phyloP scores from a whole-genome alignment of 2,888 invertebrate genomes.

The Epistrophe grossulariae region DNA sequence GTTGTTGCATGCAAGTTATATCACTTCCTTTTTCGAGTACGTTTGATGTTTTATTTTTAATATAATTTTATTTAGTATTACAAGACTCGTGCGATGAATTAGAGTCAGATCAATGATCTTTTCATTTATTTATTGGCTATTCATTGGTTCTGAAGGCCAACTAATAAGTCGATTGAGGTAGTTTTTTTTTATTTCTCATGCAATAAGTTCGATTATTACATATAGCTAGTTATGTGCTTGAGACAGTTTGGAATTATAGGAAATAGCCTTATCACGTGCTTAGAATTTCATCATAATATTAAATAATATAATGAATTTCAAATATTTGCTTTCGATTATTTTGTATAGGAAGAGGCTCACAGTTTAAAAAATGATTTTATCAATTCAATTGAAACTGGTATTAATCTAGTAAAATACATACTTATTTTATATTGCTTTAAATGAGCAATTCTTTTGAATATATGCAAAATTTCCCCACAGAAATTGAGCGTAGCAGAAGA shows the following conservation, averaged over 20 bases:
- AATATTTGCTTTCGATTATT: background rate
- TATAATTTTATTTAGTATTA: background rate
- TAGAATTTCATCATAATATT: background rate
- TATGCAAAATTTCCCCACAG: too few species aligned
- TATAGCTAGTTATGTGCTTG: background rate
- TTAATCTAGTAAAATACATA: too few species aligned
- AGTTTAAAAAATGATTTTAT: too few species aligned
- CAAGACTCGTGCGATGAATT: conserved; percentile 28
- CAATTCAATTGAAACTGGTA: too few species aligned
- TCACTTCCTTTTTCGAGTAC: conserved; percentile 18
- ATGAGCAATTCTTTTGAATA: too few species aligned
- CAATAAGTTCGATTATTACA: conserved; percentile 26
- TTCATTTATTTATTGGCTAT: background rate
- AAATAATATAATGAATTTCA: background rate
- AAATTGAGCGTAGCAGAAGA: too few species aligned
- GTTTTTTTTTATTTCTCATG: conserved; percentile 15
- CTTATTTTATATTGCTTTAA: too few species aligned
- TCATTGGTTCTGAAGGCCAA: conserved; percentile 7
- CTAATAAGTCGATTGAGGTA: background rate
- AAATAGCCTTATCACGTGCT: conserved; percentile 11
- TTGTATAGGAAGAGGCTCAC: too few species aligned
- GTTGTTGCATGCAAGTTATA: conserved; percentile 7
- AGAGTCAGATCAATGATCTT: conserved; percentile 40
- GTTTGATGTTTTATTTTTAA: conserved; percentile 3
- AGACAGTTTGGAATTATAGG: background rate